Conservation (phyloP, 2,888 invertebrate genomes). For the Entomobrya proxima region DNA sequence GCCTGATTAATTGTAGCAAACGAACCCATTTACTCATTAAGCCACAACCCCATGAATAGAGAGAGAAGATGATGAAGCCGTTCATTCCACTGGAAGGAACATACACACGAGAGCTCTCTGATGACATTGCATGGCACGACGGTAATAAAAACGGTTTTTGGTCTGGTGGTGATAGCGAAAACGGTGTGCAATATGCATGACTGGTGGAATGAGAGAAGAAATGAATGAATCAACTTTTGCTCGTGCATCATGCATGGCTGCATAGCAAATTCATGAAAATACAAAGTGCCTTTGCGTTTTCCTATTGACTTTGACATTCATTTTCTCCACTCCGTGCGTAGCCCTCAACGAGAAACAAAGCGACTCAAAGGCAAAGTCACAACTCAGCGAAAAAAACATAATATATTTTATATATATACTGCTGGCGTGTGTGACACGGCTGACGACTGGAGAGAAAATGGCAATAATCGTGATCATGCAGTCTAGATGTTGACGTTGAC, state of each 20-base stretch:
- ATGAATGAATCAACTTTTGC: neutral
- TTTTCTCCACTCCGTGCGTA: neutral
- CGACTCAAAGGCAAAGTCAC: neutral
- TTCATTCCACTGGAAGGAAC: neutral
- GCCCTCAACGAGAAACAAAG: neutral
- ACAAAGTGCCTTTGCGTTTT: neutral
- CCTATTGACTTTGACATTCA: slow-evolving; percentile 27
- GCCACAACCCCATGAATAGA: neutral
- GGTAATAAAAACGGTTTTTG: too few species aligned
- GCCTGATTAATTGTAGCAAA: slow-evolving; percentile 52
- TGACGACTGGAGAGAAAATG: neutral
- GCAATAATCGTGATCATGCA: too few species aligned
- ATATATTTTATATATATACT: neutral
- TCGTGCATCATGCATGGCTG: slow-evolving; percentile 6
- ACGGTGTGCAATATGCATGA: slow-evolving; percentile 17
- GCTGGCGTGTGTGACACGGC: neutral
- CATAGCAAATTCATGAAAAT: neutral
- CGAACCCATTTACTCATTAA: slow-evolving; percentile 17
- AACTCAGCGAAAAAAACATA: slow-evolving; percentile 5
- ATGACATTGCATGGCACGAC: too few species aligned
- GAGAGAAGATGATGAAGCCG: neutral
- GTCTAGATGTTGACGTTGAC: neutral
- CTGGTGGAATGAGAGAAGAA: slow-evolving; percentile 25
- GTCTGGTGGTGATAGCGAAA: neutral
- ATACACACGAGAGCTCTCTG: too few species aligned